Evolutionary conservation across 2,113 vertebrate genomes (phyloP).

Genomic region (Brachyhypopomus occidentalis): DNA sequence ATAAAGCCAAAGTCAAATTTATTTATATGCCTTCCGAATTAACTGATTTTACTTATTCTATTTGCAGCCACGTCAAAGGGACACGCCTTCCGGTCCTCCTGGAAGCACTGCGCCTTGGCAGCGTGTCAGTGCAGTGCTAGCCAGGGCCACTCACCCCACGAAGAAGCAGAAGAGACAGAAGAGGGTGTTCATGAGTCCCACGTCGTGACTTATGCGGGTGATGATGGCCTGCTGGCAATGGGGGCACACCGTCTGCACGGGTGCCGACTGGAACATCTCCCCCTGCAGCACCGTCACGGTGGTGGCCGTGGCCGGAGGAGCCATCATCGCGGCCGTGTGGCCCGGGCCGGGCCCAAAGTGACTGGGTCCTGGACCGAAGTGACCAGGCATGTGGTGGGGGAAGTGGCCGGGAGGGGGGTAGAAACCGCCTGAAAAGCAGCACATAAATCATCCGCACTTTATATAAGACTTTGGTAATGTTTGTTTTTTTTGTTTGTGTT

Average conservation of each 20-base stretch:
- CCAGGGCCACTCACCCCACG: constrained; percentile 81
- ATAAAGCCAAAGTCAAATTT: too few relatives aligned
- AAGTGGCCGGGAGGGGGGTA: constrained; percentile 76
- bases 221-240: constrained; percentile 97
- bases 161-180: constrained; percentile 98
- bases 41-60: too few relatives aligned
- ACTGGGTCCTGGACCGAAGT: constrained; percentile 72
- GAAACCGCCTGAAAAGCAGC: constrained; percentile 74
- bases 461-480: background rate
- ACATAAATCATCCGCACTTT: constrained; percentile 7
- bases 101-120: too few relatives aligned
- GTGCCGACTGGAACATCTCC: constrained; percentile 91
- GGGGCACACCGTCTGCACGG: constrained; percentile 93
- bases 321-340: constrained; percentile 87
- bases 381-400: constrained; percentile 69
- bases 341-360: constrained; percentile 81
- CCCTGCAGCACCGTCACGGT: constrained; percentile 95
- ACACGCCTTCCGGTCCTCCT: too few relatives aligned
- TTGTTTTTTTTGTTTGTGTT: background rate
- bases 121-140: too few relatives aligned
- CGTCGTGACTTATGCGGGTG: constrained; percentile 90
- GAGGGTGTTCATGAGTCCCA: constrained; percentile 95
- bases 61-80: too few relatives aligned
- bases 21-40: too few relatives aligned
- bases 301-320: constrained; percentile 85